These are phyloP conservation scores for Myopa tessellatipennis DNA, from an alignment of 2,888 invertebrate species.

Conservation along the genomic window DNA sequence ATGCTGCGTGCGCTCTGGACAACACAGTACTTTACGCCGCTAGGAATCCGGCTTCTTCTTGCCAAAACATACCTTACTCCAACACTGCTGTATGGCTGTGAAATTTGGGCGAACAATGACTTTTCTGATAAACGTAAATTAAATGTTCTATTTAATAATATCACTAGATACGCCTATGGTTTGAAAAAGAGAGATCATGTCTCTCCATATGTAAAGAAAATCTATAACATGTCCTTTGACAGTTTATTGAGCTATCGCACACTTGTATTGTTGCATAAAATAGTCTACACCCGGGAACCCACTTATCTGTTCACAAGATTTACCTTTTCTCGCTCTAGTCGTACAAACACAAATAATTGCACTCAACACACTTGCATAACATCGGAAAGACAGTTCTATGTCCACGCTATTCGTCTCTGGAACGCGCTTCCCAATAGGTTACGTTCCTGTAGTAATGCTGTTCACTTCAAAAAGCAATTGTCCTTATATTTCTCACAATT, in stretches of 20 bases:
- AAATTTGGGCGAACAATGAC: constrained; percentile 12
- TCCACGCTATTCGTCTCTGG: too few species aligned
- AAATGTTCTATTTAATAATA: constrained; percentile 22
- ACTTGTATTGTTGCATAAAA: not conserved
- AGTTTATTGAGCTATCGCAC: not conserved
- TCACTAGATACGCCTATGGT: constrained; percentile 7
- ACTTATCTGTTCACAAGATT: not conserved
- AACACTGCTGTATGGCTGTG: constrained; percentile 15
- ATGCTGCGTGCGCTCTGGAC: not conserved
- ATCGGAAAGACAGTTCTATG: too few species aligned
- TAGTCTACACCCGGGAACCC: not conserved
- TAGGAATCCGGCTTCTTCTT: not conserved
- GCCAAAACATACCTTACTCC: constrained; percentile 9
- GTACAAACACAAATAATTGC: not conserved
- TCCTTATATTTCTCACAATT: too few species aligned
- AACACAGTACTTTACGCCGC: not conserved
- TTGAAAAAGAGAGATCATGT: not conserved
- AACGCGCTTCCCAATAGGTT: too few species aligned
- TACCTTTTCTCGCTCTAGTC: not conserved
- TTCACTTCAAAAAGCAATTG: too few species aligned
- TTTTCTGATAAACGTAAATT: not conserved
- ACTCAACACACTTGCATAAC: too few species aligned
- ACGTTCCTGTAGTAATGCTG: too few species aligned
- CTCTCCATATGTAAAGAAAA: not conserved
- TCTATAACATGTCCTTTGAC: not conserved